A percentile compares a stretch with the other conserved stretches of the same genome.
These are phyloP conservation scores for Triplophysa dalaica DNA, from an alignment of 2,113 vertebrate species.

Conservation along the genomic window DNA sequence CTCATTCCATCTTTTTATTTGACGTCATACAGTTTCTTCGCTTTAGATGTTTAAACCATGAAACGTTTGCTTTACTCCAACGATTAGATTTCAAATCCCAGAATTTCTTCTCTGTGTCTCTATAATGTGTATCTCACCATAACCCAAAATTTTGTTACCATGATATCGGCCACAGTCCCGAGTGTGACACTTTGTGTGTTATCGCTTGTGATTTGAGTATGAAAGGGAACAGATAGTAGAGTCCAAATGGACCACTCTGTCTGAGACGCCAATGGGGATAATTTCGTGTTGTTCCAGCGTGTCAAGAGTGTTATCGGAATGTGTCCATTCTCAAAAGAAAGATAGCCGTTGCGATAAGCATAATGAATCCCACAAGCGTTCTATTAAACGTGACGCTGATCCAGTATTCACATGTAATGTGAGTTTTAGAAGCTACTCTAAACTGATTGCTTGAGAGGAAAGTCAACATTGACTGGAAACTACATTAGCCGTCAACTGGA, in stretches of 20 bases:
- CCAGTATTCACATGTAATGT: conserved; percentile 10
- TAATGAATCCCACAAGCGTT: neutral
- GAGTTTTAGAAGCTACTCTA: neutral
- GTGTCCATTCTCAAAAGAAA: neutral
- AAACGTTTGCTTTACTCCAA: no score
- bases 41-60: no score
- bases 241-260: conserved; percentile 3
- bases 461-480: conserved; percentile 10
- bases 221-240: conserved; percentile 15
- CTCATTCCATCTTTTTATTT: no score
- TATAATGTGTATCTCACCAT: neutral
- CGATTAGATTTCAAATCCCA: no score
- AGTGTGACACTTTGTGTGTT: no score
- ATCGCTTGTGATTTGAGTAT: conserved; percentile 9
- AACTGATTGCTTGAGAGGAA: neutral
- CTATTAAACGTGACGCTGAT: neutral
- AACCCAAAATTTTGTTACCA: neutral
- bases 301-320: neutral
- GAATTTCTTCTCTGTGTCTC: no score
- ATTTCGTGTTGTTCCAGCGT: neutral
- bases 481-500: neutral
- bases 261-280: neutral
- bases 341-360: neutral
- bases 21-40: no score
- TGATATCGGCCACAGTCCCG: neutral